Percentiles rank a stretch among this genome's conserved stretches.
Conservation (phyloP, 2,113 vertebrate species). For the Toxostoma redivivum region DNA sequence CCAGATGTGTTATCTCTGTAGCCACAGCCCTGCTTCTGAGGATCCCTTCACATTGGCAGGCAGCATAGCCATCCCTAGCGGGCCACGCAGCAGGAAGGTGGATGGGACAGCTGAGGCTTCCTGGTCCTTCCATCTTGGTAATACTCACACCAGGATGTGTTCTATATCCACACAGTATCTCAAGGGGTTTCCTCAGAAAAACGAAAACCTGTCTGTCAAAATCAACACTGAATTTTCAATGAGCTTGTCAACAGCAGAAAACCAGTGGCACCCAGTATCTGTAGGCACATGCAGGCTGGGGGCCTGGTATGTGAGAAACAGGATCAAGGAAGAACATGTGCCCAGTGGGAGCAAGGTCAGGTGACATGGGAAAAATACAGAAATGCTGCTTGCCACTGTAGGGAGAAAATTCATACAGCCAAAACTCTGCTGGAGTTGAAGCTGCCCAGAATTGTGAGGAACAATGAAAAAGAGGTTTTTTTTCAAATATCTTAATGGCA, state of each 20-base stretch:
- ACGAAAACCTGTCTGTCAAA: neutral
- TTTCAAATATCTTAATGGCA: neutral
- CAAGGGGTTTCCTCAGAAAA: neutral
- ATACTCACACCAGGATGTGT: neutral
- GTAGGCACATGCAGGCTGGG: accelerated
- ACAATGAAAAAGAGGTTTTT: neutral
- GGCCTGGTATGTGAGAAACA: neutral
- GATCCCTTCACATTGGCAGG: neutral
- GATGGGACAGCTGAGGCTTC: neutral
- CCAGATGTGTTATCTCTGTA: neutral
- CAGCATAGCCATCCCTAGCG: accelerated
- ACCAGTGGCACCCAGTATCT: neutral
- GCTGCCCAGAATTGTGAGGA: neutral
- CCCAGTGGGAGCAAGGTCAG: neutral
- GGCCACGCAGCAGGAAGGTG: neutral
- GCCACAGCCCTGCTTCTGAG: neutral
- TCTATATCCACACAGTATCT: neutral
- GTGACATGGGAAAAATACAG: neutral
- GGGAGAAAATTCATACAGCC: neutral
- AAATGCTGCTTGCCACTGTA: neutral
- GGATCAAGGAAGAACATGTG: accelerated
- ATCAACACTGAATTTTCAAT: neutral
- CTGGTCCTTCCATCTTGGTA: neutral
- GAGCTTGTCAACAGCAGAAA: neutral
- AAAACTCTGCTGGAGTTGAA: neutral